phyloP scores from a whole-genome alignment of 2,888 invertebrate genomes.

The Spilosoma lubricipeda region DNA sequence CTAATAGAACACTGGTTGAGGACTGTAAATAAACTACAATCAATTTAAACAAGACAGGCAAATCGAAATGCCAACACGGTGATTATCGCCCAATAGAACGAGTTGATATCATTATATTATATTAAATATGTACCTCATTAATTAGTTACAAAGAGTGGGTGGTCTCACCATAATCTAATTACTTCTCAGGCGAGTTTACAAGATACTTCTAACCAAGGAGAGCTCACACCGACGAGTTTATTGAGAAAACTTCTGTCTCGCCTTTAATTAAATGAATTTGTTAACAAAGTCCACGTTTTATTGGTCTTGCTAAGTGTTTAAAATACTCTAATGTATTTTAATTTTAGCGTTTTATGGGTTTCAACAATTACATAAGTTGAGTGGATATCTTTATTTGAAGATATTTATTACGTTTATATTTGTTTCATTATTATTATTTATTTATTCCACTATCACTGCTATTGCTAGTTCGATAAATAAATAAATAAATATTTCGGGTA shows the following conservation, averaged over 20 bases:
- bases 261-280: conserved; percentile 50
- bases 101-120: no score
- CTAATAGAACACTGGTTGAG: no score
- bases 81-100: no score
- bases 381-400: neutral
- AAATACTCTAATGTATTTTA: conserved; percentile 11
- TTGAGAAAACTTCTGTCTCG: conserved; percentile 41
- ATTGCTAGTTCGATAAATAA: no score
- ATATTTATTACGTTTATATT: neutral
- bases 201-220: conserved; percentile 10
- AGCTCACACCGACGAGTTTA: conserved; percentile 24
- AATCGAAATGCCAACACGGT: no score
- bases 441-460: no score
- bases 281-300: conserved; percentile 37
- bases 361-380: neutral
- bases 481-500: no score
- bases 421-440: no score
- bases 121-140: neutral
- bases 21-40: no score
- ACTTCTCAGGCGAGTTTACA: conserved; percentile 12
- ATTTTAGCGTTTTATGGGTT: neutral
- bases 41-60: no score
- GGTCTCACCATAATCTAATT: conserved; percentile 12
- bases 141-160: conserved; percentile 10
- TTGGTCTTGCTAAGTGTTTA: conserved; percentile 28